phyloP scores from a whole-genome alignment of 1,140 invertebrate species.

The Drosophila eugracilis region DNA sequence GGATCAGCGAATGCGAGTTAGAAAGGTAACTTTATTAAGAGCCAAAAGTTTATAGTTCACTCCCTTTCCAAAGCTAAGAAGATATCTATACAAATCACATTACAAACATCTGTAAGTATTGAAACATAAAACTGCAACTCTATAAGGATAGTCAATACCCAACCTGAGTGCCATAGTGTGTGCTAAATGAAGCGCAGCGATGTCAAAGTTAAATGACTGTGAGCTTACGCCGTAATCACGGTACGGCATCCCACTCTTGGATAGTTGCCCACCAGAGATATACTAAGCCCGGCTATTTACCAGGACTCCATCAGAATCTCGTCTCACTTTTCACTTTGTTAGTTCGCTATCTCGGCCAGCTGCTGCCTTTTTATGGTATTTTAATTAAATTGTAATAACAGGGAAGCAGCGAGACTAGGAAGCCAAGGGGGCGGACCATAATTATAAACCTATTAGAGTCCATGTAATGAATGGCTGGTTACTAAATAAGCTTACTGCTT shows the following conservation, averaged over 20 bases:
- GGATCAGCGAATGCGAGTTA: no score
- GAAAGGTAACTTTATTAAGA: no score
- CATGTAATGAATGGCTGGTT: neutral
- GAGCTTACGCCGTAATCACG: slow-evolving; percentile 15
- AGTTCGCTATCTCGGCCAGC: slow-evolving; percentile 26
- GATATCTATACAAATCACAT: no score
- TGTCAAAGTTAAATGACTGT: slow-evolving; percentile 55
- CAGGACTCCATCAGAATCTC: slow-evolving; percentile 17
- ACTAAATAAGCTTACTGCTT: slow-evolving; percentile 1
- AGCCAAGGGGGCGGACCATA: neutral
- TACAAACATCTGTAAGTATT: neutral
- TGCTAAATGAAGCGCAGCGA: slow-evolving; percentile 50
- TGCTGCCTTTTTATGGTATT: slow-evolving; percentile 61
- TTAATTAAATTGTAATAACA: slow-evolving; percentile 69
- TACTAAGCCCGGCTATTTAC: neutral
- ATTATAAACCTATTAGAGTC: slow-evolving; percentile 12
- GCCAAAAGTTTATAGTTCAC: no score
- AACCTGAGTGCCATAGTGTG: slow-evolving; percentile 1
- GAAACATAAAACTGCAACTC: no score
- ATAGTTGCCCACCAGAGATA: neutral
- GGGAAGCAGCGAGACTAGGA: neutral
- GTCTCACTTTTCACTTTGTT: slow-evolving; percentile 23
- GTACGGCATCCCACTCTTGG: neutral
- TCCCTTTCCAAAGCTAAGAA: no score
- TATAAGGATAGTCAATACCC: neutral